Evolutionary conservation across 1,140 invertebrate genomes (phyloP), one percentile per base, ranked within the genome.

Genomic region (Sminthurinus signatus): DNA sequence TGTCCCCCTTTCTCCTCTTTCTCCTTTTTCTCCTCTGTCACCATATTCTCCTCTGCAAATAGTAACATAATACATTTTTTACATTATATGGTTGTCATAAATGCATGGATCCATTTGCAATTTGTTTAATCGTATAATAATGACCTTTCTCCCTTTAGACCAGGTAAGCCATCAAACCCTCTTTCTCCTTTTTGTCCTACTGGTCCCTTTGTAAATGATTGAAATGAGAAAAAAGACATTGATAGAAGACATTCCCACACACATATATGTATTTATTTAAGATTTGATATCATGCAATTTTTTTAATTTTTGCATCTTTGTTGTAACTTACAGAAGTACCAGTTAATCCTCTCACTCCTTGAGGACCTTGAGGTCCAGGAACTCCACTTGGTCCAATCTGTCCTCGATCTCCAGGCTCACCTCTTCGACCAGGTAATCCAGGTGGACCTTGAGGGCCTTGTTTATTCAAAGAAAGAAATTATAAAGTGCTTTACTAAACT

Each of bases 171-270:
- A 68, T 74, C 50, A 70, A 72, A 65, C 70, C 75, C 73, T 72
- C 69, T 60, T 32, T 64, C 56, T 28, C 81, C 80, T 31, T 76
- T 75, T 55, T 74, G 64, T 51, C 83, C 83, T 62, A n/a, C n/a
- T n/a, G n/a, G n/a, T n/a, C n/a, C n/a, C n/a, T n/a, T n/a, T n/a
- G n/a, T n/a, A n/a, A n/a, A n/a, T n/a, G n/a, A n/a, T n/a, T n/a
- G n/a, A n/a, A n/a, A n/a, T n/a, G n/a, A n/a, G n/a, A n/a, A n/a
- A n/a, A n/a, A n/a, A n/a, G n/a, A n/a, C n/a, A n/a, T n/a, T n/a
- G n/a, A n/a, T n/a, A n/a, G n/a, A n/a, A n/a, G n/a, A n/a, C n/a
- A n/a, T n/a, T n/a, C n/a, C n/a, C n/a, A n/a, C n/a, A n/a, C n/a
- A n/a, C n/a, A n/a, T n/a, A n/a, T n/a, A n/a, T n/a, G n/a, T n/a